Conservation (phyloP, 2,113 vertebrate species). For the Meleagris gallopavo region DNA sequence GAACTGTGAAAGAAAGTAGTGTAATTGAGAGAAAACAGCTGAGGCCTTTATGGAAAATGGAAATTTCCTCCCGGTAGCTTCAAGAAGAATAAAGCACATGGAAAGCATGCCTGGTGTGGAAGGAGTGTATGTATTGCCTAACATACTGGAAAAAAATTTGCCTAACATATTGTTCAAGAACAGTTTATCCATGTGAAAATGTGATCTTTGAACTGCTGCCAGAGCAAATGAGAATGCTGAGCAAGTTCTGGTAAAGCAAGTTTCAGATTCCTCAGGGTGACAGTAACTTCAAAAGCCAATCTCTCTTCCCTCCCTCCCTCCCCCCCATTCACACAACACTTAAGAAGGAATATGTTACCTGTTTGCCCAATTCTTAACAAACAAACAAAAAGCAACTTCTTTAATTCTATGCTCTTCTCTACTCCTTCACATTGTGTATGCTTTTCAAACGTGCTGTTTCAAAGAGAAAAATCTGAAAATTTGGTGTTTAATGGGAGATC, state of each 20-base stretch:
- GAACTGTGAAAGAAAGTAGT: background rate
- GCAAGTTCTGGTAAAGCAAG: slow-evolving; percentile 42
- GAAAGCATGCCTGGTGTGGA: slow-evolving; percentile 55
- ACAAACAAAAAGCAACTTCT: background rate
- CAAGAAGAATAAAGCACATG: slow-evolving; percentile 41
- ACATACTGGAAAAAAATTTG: slow-evolving; percentile 45
- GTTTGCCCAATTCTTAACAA: background rate
- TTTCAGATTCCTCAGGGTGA: slow-evolving; percentile 8
- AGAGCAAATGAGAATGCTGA: slow-evolving; percentile 37
- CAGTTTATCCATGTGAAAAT: slow-evolving; percentile 54
- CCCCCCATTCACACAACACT: background rate
- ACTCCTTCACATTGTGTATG: background rate
- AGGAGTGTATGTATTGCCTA: slow-evolving; percentile 54
- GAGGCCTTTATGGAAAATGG: slow-evolving; percentile 6
- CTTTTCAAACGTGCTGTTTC: background rate
- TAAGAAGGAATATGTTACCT: background rate
- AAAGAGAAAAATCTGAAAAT: background rate
- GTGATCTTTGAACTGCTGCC: slow-evolving; percentile 57
- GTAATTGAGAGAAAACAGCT: background rate
- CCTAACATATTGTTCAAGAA: slow-evolving; percentile 44
- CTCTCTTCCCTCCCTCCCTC: background rate
- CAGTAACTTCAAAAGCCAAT: slow-evolving; percentile 5
- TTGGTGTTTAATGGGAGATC: background rate
- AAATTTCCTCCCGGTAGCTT: slow-evolving; percentile 40
- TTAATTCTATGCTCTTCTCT: background rate